Evolutionary conservation across 1,140 invertebrate species (phyloP).

Genomic region (Drosophila ficusphila): DNA sequence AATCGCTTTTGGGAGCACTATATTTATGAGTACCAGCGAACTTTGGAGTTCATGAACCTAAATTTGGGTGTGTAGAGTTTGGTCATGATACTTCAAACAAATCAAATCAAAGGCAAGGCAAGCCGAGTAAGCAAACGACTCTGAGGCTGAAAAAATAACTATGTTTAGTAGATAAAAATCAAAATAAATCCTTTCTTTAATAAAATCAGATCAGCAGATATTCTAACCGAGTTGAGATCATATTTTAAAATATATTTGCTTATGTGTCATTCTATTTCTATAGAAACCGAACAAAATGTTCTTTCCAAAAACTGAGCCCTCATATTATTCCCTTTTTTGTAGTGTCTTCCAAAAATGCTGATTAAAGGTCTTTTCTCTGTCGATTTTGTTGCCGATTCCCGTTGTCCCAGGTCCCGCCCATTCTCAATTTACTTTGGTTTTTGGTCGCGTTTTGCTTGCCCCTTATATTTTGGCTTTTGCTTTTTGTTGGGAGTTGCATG

Average conservation of each 20-base stretch:
- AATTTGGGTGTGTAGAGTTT: conserved; percentile 35
- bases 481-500: conserved; percentile 48
- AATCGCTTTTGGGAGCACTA: conserved; percentile 14
- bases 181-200: neutral
- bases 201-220: no score
- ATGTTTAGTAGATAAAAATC: no score
- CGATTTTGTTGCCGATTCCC: conserved; percentile 14
- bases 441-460: conserved; percentile 23
- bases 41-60: conserved; percentile 70
- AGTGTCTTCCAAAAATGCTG: conserved; percentile 35
- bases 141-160: neutral
- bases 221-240: no score
- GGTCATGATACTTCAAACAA: conserved; percentile 38
- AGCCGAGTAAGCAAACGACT: conserved; percentile 4
- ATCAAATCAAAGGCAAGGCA: conserved; percentile 18
- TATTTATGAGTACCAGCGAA: conserved; percentile 42
- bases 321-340: neutral
- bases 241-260: conserved; percentile 3
- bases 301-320: neutral
- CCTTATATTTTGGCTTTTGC: conserved; percentile 1
- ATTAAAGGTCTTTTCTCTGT: conserved; percentile 46
- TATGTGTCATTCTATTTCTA: conserved; percentile 5
- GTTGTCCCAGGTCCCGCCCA: conserved; percentile 35
- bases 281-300: conserved; percentile 6
- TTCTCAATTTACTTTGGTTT: conserved; percentile 36